Evolutionary conservation across 2,888 invertebrate genomes (phyloP), one percentile per base, ranked within the genome.

Genomic region (Aleiodes alternator): DNA sequence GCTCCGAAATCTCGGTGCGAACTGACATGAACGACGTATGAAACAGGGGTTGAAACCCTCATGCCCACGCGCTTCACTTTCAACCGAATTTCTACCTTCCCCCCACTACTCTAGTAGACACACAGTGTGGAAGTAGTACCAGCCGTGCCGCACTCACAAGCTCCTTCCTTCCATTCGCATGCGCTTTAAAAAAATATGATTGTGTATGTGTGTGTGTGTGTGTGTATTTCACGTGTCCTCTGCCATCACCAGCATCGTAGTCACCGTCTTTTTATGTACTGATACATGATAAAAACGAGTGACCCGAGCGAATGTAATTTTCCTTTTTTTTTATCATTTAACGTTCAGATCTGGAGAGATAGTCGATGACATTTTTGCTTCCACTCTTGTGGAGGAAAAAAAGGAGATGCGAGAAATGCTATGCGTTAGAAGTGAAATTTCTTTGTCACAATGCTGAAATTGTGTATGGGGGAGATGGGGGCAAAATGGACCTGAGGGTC

Each of bases 1-100:
- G 86, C 87, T 84, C 86, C 87, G 87, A 87, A 83, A 85, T 85
- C 87, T 87, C 87, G 87, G 85, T 85, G 85, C 87, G 85, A 84
- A 88, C 87, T 88, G 87, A 72, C 74, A 64, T 69, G 76, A 78
- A 75, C 75, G 43, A 43, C 38, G 68, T 76, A 51, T 59, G 69
- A 57, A 56, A 51, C 72, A 16, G 48, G 50, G 71, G 71, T 66
- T 72, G 51, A 51, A 61, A 14, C 29, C 29, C 29, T 69, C 69
- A 56, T 64, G 68, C 68, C 76, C 72, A 72, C 72, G 76, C 76
- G 72, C 76, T 55, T 72, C 48, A 43, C 43, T 64, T 48, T n/a
- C 34, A 38, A 70, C 70, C 59, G 31, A 56, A 31, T 68, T 71
- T 72, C 57, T 59, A 23, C 2, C 23, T 23, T 2, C 23, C 23